These are phyloP conservation scores for Trichonephila inaurata DNA, from an alignment of 1,140 invertebrate species.

Conservation along the genomic window DNA sequence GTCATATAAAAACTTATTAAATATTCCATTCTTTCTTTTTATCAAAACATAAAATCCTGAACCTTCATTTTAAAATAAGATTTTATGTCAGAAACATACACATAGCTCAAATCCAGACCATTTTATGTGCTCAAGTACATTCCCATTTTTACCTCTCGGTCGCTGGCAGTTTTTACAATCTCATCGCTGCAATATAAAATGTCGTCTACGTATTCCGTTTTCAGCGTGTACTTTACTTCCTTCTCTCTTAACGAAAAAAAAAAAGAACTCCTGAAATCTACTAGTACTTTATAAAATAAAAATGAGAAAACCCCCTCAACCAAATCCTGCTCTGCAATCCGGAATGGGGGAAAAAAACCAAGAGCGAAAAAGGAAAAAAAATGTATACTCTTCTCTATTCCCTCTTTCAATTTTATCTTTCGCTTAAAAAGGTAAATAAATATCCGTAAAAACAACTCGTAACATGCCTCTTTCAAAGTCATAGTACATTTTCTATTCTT, in stretches of 20 bases:
- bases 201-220: background rate
- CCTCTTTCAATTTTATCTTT: constrained; percentile 53
- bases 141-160: background rate
- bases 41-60: no score
- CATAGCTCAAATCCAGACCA: background rate
- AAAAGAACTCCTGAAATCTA: background rate
- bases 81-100: background rate
- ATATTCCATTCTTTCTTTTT: background rate
- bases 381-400: background rate
- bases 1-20: no score
- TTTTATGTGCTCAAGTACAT: background rate
- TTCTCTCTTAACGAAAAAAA: background rate
- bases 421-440: constrained; percentile 50
- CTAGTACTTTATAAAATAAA: background rate
- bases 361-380: background rate
- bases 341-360: background rate
- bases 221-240: background rate
- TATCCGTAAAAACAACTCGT: constrained; percentile 49
- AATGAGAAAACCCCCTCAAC: background rate
- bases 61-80: background rate
- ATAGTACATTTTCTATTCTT: constrained; percentile 22
- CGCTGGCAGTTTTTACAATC: constrained; percentile 19
- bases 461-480: constrained; percentile 5
- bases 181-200: background rate
- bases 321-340: constrained; percentile 37